Base-by-base conservation (phyloP, 2,113 vertebrate species). In the Psephotus haematonotus region DNA sequence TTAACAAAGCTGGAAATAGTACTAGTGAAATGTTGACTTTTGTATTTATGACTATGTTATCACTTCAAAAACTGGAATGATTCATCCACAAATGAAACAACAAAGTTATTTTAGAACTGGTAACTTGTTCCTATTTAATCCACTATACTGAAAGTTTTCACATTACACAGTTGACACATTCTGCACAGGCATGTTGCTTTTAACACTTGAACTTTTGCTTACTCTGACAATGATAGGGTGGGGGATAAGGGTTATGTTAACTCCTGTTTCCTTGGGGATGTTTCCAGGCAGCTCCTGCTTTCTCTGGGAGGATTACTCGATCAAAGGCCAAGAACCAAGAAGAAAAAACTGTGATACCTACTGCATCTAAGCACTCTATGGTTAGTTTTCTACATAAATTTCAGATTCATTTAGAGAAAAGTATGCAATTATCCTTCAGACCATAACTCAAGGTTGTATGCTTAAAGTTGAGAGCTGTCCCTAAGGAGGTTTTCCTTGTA, bases 251-350 rank as follows among this genome's bases (percentile, higher is more conserved):
- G 68, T 17, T 46, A 5, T 31, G 7, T 68, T 96, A n/a, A 94
- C 50, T 86, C 35, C 91, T 69, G 47, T 72, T 67, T 90, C 59
- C 52, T 52, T 81, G 84, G 93, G 82, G n/a, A 24, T 94, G 17
- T 83, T 96, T 90, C 39, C 72, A 98, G 98, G 79, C 62, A 86
- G 19, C 90, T 95, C 75, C 96, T 81, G 80, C 84, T 87, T 90
- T 33, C 81, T 93, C 96, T 12, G 89, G 77, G 31, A 97, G 97
- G 67, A 95, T 98, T 57, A 98, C 98, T 67, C 97, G 98, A 50
- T 98, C 98, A n/a, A 98, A 97, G 82, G 70, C 96, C 69, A 98
- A 94, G 94, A 95, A 86, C 6, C 97, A 97, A 57, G 64, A 95
- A 82, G 97, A 96, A 53, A 97, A 96, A 62, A 53, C 19, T 33